These are phyloP conservation scores for Lamellibrachia satsuma DNA, from an alignment of 2,888 invertebrate species.

Conservation along the genomic window DNA sequence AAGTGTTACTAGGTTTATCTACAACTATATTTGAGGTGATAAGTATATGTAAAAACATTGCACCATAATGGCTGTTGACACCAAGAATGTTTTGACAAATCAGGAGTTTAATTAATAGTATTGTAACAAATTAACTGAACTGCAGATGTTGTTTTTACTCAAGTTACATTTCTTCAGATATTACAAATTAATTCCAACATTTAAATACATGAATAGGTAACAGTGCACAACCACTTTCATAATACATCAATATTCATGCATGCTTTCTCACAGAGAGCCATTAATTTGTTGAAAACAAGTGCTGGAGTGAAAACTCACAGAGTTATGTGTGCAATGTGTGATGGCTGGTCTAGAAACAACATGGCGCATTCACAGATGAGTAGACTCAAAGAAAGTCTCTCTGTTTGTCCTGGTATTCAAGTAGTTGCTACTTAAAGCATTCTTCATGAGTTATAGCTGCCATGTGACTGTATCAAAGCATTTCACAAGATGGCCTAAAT, in stretches of 20 bases:
- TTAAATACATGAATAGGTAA: conserved; percentile 3
- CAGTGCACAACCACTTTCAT: conserved; percentile 4
- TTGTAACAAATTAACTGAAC: not conserved
- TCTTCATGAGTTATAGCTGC: not conserved
- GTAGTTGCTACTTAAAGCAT: not conserved
- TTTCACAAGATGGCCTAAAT: not conserved
- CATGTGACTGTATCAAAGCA: not conserved
- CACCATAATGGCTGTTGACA: not conserved
- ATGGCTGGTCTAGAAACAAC: not conserved
- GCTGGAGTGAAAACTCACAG: not conserved
- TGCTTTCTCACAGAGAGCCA: conserved; percentile 4
- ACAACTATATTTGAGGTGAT: not conserved
- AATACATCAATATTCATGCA: conserved; percentile 6
- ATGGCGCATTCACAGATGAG: not conserved
- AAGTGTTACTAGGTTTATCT: not conserved
- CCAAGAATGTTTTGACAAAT: not conserved
- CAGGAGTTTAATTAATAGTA: not conserved
- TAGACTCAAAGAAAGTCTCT: not conserved
- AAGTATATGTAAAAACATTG: not conserved
- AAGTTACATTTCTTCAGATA: not conserved
- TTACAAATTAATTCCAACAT: not conserved
- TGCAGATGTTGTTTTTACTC: not conserved
- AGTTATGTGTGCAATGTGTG: not conserved
- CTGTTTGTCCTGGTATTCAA: not conserved
- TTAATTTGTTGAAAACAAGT: conserved; percentile 13